A percentile compares a stretch with the other conserved stretches of the same genome.
Evolutionary conservation across 2,797 vertebrate genomes (phyloP).

Genomic region (Typhlichthys eigenmanni): DNA sequence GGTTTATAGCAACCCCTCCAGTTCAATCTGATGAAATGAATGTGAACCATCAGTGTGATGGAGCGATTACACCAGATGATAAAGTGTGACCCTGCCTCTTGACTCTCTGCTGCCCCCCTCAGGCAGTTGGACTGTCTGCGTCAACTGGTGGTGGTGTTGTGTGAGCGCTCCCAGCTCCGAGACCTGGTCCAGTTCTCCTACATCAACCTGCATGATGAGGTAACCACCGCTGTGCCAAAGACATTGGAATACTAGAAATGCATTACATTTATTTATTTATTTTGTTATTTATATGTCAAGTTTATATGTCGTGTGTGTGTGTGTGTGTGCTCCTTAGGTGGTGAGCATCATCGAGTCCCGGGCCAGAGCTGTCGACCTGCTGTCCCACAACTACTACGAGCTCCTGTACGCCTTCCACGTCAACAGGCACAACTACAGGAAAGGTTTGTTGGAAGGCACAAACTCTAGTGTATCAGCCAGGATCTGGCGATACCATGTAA

Average conservation of each 20-base stretch:
- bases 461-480: too few relatives aligned
- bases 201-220: constrained; percentile 91
- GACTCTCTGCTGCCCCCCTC: constrained; percentile 7
- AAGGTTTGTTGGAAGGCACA: constrained; percentile 74
- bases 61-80: neutral
- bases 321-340: constrained; percentile 72
- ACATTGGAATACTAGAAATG: too few relatives aligned
- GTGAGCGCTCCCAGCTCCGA: constrained; percentile 91
- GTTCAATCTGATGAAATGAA: too few relatives aligned
- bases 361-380: constrained; percentile 88
- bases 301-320: neutral
- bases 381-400: constrained; percentile 95
- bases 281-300: too few relatives aligned
- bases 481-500: too few relatives aligned
- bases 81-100: neutral
- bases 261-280: too few relatives aligned
- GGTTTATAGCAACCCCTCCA: too few relatives aligned
- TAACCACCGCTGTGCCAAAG: constrained; percentile 39
- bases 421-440: constrained; percentile 94
- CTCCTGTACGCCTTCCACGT: constrained; percentile 95
- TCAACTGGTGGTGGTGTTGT: constrained; percentile 93
- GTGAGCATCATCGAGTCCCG: constrained; percentile 93
- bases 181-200: constrained; percentile 94
- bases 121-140: constrained; percentile 95
- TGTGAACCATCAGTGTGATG: neutral